These are phyloP conservation scores for Aporrectodea caliginosa DNA, from an alignment of 1,140 invertebrate genomes.

Conservation along the genomic window DNA sequence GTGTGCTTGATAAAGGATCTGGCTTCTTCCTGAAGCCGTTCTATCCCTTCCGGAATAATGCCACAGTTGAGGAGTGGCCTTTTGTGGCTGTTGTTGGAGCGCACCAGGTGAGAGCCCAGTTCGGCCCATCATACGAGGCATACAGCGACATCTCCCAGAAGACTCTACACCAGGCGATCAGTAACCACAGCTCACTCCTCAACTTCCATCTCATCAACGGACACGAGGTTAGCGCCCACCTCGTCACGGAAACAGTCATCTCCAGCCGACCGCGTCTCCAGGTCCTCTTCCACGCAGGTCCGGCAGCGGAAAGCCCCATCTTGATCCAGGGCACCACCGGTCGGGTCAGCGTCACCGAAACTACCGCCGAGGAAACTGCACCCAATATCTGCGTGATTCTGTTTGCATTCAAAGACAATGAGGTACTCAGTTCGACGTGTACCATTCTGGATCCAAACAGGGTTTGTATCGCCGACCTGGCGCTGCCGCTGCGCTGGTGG, in stretches of 20 bases:
- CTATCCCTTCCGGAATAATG: neutral
- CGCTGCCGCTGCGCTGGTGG: conserved; percentile 14
- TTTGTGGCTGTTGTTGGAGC: neutral
- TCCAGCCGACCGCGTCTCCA: conserved; percentile 79
- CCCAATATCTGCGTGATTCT: neutral
- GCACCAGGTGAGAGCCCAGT: neutral
- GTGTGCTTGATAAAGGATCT: neutral
- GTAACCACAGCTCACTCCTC: neutral
- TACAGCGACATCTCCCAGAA: neutral
- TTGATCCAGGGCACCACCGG: conserved; percentile 35
- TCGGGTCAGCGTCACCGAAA: conserved; percentile 15
- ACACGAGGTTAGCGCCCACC: conserved; percentile 83
- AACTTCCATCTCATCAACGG: conserved; percentile 52
- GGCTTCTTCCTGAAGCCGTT: neutral
- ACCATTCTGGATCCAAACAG: neutral
- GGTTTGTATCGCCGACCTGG: conserved; percentile 5
- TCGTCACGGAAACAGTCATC: conserved; percentile 77
- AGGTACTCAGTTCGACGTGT: conserved; percentile 12
- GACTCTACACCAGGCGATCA: neutral
- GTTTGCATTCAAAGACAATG: neutral
- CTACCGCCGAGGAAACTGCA: neutral
- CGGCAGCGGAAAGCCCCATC: conserved; percentile 24
- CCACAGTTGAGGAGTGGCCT: neutral
- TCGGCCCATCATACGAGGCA: neutral
- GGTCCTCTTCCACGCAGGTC: conserved; percentile 81